A percentile compares a stretch with the other conserved stretches of the same genome.
These are phyloP conservation scores for Antitype chi DNA, from an alignment of 2,888 invertebrate genomes.

Conservation along the genomic window DNA sequence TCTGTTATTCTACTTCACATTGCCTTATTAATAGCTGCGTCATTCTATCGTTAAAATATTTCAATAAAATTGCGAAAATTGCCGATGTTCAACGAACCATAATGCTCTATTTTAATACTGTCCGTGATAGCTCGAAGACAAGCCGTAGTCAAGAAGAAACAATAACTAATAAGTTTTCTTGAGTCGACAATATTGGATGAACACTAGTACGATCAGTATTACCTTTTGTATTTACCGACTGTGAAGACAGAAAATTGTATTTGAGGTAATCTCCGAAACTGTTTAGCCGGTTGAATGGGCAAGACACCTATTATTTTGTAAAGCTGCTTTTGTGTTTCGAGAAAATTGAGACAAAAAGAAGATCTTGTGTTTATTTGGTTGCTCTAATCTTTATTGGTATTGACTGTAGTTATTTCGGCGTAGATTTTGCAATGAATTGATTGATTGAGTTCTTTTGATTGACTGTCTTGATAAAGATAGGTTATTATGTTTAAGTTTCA, in stretches of 20 bases:
- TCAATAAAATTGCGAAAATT: constrained; percentile 45
- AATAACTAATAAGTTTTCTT: constrained; percentile 66
- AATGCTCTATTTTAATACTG: constrained; percentile 43
- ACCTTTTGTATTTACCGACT: constrained; percentile 59
- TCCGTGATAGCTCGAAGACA: constrained; percentile 42
- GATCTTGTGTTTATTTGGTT: constrained; percentile 31
- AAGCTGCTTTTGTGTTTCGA: constrained; percentile 46
- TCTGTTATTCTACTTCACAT: not conserved
- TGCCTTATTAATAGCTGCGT: constrained; percentile 2
- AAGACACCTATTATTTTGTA: constrained; percentile 50
- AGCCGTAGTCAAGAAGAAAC: constrained; percentile 45
- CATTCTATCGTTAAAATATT: constrained; percentile 28
- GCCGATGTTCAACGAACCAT: constrained; percentile 29
- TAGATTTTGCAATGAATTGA: constrained; percentile 26
- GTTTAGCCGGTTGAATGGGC: constrained; percentile 52
- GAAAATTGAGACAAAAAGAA: constrained; percentile 46
- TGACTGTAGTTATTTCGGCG: constrained; percentile 11
- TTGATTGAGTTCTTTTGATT: constrained; percentile 12
- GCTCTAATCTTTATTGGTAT: constrained; percentile 47
- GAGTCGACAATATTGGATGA: constrained; percentile 62
- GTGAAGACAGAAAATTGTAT: constrained; percentile 59
- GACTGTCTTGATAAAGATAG: not conserved
- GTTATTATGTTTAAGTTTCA: not conserved
- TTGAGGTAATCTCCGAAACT: constrained; percentile 63
- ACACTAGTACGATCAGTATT: constrained; percentile 51